A percentile compares a stretch with the other conserved stretches of the same genome.
These are phyloP conservation scores for Ptychadena robeensis DNA, from an alignment of 2,797 vertebrate species.

Conservation along the genomic window DNA sequence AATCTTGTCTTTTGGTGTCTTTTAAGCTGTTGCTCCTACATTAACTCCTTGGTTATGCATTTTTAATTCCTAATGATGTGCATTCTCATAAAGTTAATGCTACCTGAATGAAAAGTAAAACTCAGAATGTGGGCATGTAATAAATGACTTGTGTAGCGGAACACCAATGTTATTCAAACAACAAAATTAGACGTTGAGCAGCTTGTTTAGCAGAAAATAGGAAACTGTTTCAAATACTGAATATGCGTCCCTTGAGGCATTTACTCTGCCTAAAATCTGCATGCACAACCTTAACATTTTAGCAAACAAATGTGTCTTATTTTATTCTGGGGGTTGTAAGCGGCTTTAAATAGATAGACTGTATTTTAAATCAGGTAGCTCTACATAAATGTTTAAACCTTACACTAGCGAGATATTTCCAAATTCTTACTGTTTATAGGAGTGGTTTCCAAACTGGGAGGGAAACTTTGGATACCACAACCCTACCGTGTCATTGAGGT, in stretches of 20 bases:
- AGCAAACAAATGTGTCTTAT: neutral
- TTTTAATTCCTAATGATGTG: no score
- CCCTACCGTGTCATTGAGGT: no score
- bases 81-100: no score
- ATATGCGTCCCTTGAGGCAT: neutral
- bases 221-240: neutral
- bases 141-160: no score
- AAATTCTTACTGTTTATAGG: neutral
- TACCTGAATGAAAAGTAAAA: no score
- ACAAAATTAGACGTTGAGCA: no score
- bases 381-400: neutral
- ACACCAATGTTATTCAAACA: no score
- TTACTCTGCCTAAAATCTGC: neutral
- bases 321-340: neutral
- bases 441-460: neutral
- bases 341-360: neutral
- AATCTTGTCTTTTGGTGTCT: no score
- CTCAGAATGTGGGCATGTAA: no score
- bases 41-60: no score
- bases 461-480: no score
- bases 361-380: neutral
- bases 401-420: neutral
- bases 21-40: no score
- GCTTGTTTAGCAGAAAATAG: neutral
- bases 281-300: neutral